Evolutionary conservation across 2,797 vertebrate genomes (phyloP).

Genomic region (Hybognathus amarus): DNA sequence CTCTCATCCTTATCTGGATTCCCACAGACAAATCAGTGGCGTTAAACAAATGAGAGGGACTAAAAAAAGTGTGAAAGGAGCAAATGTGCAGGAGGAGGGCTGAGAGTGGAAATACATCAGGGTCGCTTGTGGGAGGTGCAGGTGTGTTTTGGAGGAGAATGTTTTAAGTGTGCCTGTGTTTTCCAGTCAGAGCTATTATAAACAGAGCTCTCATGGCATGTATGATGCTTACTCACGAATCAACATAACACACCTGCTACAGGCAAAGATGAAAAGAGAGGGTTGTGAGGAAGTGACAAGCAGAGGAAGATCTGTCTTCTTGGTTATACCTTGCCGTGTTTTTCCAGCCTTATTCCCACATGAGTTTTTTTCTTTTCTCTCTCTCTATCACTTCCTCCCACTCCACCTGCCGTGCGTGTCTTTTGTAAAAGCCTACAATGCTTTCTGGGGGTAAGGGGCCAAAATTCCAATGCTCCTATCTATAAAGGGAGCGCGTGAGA

Average conservation of each 20-base stretch:
- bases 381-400: slow-evolving; percentile 2
- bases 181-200: slow-evolving; percentile 48
- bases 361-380: slow-evolving; percentile 29
- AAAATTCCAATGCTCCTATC: slow-evolving; percentile 4
- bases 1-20: not conserved
- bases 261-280: slow-evolving; percentile 9
- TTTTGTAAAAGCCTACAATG: not conserved
- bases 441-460: slow-evolving; percentile 7
- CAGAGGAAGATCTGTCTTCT: slow-evolving; percentile 6
- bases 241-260: slow-evolving; percentile 23
- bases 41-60: slow-evolving; percentile 13
- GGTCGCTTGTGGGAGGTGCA: slow-evolving; percentile 17
- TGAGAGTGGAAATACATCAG: slow-evolving; percentile 23
- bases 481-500: slow-evolving; percentile 13
- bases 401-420: not conserved
- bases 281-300: slow-evolving; percentile 14
- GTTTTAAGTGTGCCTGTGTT: slow-evolving; percentile 32
- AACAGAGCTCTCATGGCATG: slow-evolving; percentile 17
- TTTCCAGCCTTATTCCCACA: slow-evolving; percentile 21
- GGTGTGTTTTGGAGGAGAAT: slow-evolving; percentile 15
- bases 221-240: slow-evolving; percentile 33
- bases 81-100: slow-evolving; percentile 41
- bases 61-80: slow-evolving; percentile 13
- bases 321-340: slow-evolving; percentile 26
- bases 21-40: slow-evolving; percentile 14